A percentile compares a stretch with the other conserved stretches of the same genome.
Evolutionary conservation across 2,888 invertebrate species (phyloP).

Genomic region (Anthophora plumipes): DNA sequence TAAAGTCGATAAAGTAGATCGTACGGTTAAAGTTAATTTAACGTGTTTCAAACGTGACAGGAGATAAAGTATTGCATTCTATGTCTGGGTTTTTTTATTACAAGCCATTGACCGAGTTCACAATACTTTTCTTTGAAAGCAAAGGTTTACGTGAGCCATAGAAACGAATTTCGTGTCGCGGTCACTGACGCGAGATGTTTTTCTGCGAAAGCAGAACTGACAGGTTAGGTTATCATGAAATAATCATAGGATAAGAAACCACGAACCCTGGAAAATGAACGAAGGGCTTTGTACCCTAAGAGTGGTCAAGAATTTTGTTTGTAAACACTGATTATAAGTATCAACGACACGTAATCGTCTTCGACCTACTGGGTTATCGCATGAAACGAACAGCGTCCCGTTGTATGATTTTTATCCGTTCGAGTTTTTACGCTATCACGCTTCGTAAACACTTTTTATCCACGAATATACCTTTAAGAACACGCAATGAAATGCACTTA

Average conservation of each 20-base stretch:
- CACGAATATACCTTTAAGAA: not conserved
- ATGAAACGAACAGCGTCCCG: conserved; percentile 65
- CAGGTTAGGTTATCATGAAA: conserved; percentile 55
- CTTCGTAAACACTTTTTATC: conserved; percentile 56
- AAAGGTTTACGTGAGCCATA: conserved; percentile 9
- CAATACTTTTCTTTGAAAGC: conserved; percentile 10
- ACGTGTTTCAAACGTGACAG: not conserved
- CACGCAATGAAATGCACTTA: not conserved
- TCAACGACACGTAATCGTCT: conserved; percentile 68
- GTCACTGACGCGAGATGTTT: conserved; percentile 1
- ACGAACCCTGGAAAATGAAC: conserved; percentile 54
- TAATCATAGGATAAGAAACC: conserved; percentile 39
- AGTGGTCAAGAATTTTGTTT: conserved; percentile 70
- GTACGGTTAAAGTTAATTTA: no score
- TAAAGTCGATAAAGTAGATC: not conserved
- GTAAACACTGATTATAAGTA: conserved; percentile 69
- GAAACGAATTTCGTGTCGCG: conserved; percentile 25
- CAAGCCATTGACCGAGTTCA: not conserved
- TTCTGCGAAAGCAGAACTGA: conserved; percentile 46
- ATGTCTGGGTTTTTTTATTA: not conserved
- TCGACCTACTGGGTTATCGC: conserved; percentile 70
- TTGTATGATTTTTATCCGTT: conserved; percentile 66
- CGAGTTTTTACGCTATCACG: conserved; percentile 39
- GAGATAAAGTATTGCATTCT: not conserved
- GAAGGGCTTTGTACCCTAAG: conserved; percentile 62